phyloP scores from a whole-genome alignment of 2,888 invertebrate species.

The Timema podura region DNA sequence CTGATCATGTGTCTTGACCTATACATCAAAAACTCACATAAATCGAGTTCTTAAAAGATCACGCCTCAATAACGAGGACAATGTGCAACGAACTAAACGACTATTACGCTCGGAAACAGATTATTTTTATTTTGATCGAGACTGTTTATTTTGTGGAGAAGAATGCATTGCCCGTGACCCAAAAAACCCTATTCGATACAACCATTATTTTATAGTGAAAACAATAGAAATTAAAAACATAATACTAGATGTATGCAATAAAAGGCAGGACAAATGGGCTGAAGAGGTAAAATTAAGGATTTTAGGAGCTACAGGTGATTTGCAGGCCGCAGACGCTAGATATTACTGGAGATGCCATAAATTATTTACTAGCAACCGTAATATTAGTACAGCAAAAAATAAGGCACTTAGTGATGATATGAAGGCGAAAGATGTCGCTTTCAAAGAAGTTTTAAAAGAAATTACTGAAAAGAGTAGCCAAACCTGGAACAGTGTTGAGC shows the following conservation, averaged over 20 bases:
- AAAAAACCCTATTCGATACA: not conserved
- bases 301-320: not conserved
- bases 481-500: not conserved
- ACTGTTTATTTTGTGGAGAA: constrained; percentile 1
- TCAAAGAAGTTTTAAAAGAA: not conserved
- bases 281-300: not conserved
- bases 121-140: not conserved
- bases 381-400: not conserved
- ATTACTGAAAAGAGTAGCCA: not conserved
- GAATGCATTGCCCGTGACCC: not conserved
- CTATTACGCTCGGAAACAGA: not conserved
- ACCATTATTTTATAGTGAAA: not conserved
- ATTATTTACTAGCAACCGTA: not conserved
- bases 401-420: not conserved
- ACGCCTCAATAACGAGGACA: not conserved
- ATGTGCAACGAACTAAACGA: not conserved
- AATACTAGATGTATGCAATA: not conserved
- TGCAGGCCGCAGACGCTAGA: not conserved
- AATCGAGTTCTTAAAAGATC: not conserved
- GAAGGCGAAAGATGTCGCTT: not conserved
- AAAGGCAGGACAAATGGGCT: not conserved
- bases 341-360: not conserved
- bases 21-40: too few relatives aligned
- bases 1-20: too few relatives aligned
- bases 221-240: not conserved